Base-by-base conservation (phyloP, 1,140 invertebrate genomes). In the Brachionus koreanus region DNA sequence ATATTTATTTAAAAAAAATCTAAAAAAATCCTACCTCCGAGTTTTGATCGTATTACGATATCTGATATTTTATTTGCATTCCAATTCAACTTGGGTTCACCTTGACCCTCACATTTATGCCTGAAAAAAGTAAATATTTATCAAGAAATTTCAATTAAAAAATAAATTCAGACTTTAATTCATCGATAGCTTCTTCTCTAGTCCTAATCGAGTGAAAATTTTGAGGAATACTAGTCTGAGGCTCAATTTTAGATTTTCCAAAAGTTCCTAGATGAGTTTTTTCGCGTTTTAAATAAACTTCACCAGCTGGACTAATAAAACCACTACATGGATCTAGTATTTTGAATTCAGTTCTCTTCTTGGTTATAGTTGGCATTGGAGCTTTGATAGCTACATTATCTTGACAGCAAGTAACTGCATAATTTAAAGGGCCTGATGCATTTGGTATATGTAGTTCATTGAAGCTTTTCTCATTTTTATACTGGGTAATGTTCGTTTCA, bases 301-400 rank as follows among this genome's bases (percentile, higher is more conserved):
- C 76, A 25, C 49, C 76, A 42, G 49, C 76, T 42, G 49, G 61
- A 29, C 76, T 79, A 23, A 79, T 42, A 61, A 79, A 79, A n/a
- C 49, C 23, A 43, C 35, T 79, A 42, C 33, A 61, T 37, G 76
- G 76, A 61, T 79, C 76, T 23, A 79, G 57, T 61, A 79, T 57
- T 65, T 33, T 65, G 13, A 61, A 25, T 42, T 79, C 76, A 42
- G 49, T 57, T 79, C 76, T 57, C 35, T 79, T 79, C 23, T 61
- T 65, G 5, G 35, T 57, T 3, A 35, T 61, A 5, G 37, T 39
- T 25, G 49, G 49, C 35, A 79, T 39, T 0, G 76, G 49, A 1
- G 76, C 33, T 19, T 35, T 57, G 19, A 42, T 13, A 43, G 76
- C 49, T 13, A 37, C n/a, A 29, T 79, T 79, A 23, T 65, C 37